Conservation (phyloP, 2,797 vertebrate species). For the Setipinna tenuifilis region DNA sequence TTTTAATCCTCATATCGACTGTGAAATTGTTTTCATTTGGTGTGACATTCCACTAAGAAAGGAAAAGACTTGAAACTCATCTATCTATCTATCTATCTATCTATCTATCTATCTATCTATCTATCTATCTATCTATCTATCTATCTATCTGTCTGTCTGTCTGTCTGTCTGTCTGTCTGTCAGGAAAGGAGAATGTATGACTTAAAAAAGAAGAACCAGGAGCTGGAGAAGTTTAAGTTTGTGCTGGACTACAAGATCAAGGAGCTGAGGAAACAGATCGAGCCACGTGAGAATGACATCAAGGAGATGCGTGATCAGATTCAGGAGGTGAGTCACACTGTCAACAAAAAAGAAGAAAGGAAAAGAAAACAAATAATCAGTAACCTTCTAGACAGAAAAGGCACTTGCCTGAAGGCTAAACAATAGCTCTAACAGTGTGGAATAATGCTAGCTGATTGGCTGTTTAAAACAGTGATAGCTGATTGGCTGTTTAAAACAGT, state of each 20-base stretch:
- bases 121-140: conserved; percentile 19
- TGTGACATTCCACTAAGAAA: conserved; percentile 4
- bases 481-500: too few species aligned
- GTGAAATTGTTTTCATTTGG: conserved; percentile 11
- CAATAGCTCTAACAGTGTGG: background rate
- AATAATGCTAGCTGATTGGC: too few species aligned
- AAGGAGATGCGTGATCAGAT: conserved; percentile 80
- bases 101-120: background rate
- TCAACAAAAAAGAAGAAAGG: background rate
- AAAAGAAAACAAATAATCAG: background rate
- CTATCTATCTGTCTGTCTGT: background rate
- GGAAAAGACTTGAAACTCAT: background rate
- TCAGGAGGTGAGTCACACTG: conserved; percentile 25
- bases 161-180: background rate
- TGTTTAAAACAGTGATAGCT: too few species aligned
- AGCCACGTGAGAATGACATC: conserved; percentile 80
- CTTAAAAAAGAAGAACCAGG: conserved; percentile 83
- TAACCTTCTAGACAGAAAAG: background rate
- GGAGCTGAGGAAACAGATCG: conserved; percentile 82
- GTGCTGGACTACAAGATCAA: conserved; percentile 83
- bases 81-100: background rate
- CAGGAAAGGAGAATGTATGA: conserved; percentile 81
- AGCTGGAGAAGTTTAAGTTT: conserved; percentile 85
- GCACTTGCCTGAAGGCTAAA: background rate
- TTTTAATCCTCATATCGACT: background rate